Conservation (phyloP, 2,797 vertebrate species). For the Oceanodroma leucorhoa region DNA sequence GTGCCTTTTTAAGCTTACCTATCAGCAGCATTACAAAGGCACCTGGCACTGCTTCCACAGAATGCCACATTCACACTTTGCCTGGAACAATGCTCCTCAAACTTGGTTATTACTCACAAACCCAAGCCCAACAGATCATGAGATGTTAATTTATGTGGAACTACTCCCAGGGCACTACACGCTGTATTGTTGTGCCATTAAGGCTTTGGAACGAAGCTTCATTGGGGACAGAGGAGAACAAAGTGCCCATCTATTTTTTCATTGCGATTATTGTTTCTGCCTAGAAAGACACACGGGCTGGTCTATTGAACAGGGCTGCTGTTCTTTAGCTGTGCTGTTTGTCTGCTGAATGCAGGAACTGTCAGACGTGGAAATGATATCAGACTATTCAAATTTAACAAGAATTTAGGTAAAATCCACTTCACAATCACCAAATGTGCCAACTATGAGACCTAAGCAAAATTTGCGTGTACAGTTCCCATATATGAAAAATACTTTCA, state of each 20-base stretch:
- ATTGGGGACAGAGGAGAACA: not conserved
- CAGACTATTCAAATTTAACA: not conserved
- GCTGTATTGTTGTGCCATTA: not conserved
- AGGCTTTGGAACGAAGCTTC: not conserved
- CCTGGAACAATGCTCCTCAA: not conserved
- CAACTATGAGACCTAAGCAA: not conserved
- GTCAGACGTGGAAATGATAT: not conserved
- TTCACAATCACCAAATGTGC: not conserved
- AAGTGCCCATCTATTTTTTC: not conserved
- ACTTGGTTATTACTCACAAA: not conserved
- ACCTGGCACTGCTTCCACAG: fast-evolving
- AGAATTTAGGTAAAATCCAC: not conserved
- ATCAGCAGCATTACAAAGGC: not conserved
- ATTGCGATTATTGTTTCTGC: not conserved
- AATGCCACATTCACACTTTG: fast-evolving
- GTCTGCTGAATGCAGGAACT: not conserved
- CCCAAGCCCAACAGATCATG: not conserved
- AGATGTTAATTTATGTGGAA: not conserved
- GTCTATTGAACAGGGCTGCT: not conserved
- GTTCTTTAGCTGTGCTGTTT: not conserved
- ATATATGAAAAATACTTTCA: fast-evolving
- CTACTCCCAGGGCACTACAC: not conserved
- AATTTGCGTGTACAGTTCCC: fast-evolving
- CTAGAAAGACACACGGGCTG: not conserved
- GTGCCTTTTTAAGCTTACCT: no score